Evolutionary conservation across 1,140 invertebrate species (phyloP), one percentile per base, ranked within the genome.

Genomic region (Dendroctonus valens): DNA sequence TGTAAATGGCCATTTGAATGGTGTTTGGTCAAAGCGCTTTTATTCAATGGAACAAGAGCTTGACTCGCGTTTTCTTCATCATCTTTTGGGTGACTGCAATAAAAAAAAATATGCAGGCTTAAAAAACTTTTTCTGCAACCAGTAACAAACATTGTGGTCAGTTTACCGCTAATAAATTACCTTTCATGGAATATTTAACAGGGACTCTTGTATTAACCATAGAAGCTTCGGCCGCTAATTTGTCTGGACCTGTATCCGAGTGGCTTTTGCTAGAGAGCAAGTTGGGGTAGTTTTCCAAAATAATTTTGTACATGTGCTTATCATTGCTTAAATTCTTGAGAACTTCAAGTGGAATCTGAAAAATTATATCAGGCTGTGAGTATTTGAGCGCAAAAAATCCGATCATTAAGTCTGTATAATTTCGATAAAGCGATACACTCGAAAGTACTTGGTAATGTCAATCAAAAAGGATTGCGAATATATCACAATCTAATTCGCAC

Each of bases 281-380:
- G 61, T 84, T 87, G 0, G 89, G 89, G 73, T 90, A 90, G 70
- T 89, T 89, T 69, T 89, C 86, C 51, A 90, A 72, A 44, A 91
- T 84, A 5, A 90, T 84, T 46, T 85, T 86, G 74, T 88, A 90
- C 0, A 90, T 74, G 40, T 83, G 82, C 62, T 85, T 86, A 68
- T 90, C 89, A 40, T 81, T 77, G 37, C 83, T 83, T 3, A 91
- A 72, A 42, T 84, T 83, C 69, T 89, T 85, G 37, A 89, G 68
- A 15, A 87, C 85, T 74, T 86, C 84, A 38, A 84, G 73, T n/a
- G 87, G 86, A 6, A 87, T 80, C 86, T 58, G 51, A 3, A 65
- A 66, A 51, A 54, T 38, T 39, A 52, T 63, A 46, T 46, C 14
- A 60, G 50, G 12, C 12, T 40, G 9, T 54, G 52, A 4, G 26